Percentiles rank a stretch among this genome's conserved stretches.
These are phyloP conservation scores for Zeugodacus cucurbitae DNA, from an alignment of 1,140 invertebrate genomes.

Conservation along the genomic window DNA sequence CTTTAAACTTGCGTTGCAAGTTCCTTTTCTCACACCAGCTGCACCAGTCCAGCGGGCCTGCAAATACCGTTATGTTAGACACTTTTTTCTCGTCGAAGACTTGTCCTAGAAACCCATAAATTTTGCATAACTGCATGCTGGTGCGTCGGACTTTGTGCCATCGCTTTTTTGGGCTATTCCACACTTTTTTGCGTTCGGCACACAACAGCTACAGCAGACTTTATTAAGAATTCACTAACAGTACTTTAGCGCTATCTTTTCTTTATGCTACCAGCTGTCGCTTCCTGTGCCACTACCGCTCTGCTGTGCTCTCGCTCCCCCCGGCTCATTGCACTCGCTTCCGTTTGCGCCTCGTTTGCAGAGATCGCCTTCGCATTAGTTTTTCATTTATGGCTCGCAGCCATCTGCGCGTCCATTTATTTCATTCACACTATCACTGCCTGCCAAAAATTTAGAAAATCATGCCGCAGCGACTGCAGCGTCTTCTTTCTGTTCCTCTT, in stretches of 20 bases:
- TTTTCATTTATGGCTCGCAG: not conserved
- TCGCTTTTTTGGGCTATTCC: not conserved
- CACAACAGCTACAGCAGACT: not conserved
- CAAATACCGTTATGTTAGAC: not conserved
- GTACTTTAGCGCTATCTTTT: conserved; percentile 1
- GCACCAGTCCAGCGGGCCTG: not conserved
- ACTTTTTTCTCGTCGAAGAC: not conserved
- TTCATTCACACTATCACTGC: conserved; percentile 34
- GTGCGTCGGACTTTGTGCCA: not conserved
- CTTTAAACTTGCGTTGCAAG: not conserved
- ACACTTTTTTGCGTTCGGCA: not conserved
- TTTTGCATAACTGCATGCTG: conserved; percentile 21
- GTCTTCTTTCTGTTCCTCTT: not conserved
- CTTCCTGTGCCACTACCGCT: not conserved
- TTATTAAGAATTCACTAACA: conserved; percentile 4
- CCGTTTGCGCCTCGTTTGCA: not conserved
- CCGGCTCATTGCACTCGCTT: not conserved
- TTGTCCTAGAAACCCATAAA: conserved; percentile 31
- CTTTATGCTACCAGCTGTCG: conserved; percentile 17
- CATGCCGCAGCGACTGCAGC: not conserved
- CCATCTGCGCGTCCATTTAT: conserved; percentile 24
- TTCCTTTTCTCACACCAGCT: not conserved
- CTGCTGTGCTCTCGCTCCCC: not conserved
- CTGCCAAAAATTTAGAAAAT: conserved; percentile 1
- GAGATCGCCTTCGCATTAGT: not conserved